Percentiles rank a stretch among this genome's conserved stretches.
Conservation (phyloP, 1,140 invertebrate species). For the Monochamus saltuarius region DNA sequence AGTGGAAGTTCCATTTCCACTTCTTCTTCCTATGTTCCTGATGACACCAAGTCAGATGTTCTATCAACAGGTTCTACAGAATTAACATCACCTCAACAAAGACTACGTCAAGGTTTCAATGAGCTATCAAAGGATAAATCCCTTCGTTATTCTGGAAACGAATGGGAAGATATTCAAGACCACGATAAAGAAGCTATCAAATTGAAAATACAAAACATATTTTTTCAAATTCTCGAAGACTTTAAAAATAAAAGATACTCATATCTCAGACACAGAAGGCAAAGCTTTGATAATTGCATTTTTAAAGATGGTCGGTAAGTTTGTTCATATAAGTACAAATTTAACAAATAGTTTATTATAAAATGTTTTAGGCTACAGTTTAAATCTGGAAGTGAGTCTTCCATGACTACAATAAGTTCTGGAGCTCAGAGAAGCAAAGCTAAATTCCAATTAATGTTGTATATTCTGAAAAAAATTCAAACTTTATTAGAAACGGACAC, state of each 20-base stretch:
- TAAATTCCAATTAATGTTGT: constrained; percentile 29
- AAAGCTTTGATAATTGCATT: constrained; percentile 17
- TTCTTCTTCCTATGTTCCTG: constrained; percentile 10
- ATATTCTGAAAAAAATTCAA: constrained; percentile 27
- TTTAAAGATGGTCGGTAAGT: constrained; percentile 21
- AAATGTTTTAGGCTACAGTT: constrained; percentile 2
- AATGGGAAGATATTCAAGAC: neutral
- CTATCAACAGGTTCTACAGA: constrained; percentile 9
- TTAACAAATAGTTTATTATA: no score
- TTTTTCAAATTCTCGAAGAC: constrained; percentile 9
- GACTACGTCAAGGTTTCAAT: constrained; percentile 9
- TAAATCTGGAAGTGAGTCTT: constrained; percentile 3
- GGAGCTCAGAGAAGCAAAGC: constrained; percentile 7
- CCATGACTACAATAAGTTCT: constrained; percentile 3
- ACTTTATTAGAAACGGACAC: constrained; percentile 23
- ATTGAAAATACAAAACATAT: constrained; percentile 7
- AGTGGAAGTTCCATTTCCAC: constrained; percentile 14
- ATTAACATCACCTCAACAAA: constrained; percentile 4
- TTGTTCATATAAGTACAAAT: no score
- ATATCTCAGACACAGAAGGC: constrained; percentile 9
- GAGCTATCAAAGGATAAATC: constrained; percentile 3
- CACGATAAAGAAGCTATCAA: constrained; percentile 9
- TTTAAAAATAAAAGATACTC: neutral
- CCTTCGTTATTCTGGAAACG: neutral
- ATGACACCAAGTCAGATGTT: neutral